Evolutionary conservation across 1,140 invertebrate species (phyloP), one percentile per base, ranked within the genome.

Genomic region (Drosophila leontia): DNA sequence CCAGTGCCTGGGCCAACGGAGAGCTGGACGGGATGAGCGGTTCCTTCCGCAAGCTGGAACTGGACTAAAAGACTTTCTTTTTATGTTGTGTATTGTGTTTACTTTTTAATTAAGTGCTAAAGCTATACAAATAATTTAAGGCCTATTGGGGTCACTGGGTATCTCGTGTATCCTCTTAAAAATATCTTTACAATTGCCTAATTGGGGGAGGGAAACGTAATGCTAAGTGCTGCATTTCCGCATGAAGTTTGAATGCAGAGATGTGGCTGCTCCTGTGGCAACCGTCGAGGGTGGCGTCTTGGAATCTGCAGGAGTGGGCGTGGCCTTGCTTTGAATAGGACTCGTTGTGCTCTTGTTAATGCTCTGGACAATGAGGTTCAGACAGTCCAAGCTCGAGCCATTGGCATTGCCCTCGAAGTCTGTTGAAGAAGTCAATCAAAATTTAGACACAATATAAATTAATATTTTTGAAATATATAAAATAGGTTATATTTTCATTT

Each of bases 281-380:
- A 8, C 44, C 1, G 41, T 15, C 50, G 68, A 13, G 26, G 69
- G 35, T 51, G 76, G 47, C 6, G 64, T 62, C 19, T 57, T 67
- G 53, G 78, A 58, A 55, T 65, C 35, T 51, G 67, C 32, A 7
- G 77, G 8, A n/a, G 23, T 55, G 35, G 78, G 44, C 29, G 58
- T 44, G 26, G 59, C 48, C 57, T 61, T 76, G 37, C 17, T 64
- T 34, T 74, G 65, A 48, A 60, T 47, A 19, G 78, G 63, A 53
- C 41, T 75, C 32, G 75, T 80, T 15, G 82, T 75, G 74, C 70
- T 90, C 61, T 83, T 92, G 64, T 94, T 94, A 65, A 95, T 95
- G 86, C 94, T 95, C 91, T 95, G 95, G n/a, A 95, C 95, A 70
- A 95, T 95, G 71, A 95, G 93, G 87, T 93, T 95, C 0, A 95